A percentile compares a stretch with the other conserved stretches of the same genome.
Evolutionary conservation across 2,888 invertebrate species (phyloP).

Genomic region (Phortica magna): DNA sequence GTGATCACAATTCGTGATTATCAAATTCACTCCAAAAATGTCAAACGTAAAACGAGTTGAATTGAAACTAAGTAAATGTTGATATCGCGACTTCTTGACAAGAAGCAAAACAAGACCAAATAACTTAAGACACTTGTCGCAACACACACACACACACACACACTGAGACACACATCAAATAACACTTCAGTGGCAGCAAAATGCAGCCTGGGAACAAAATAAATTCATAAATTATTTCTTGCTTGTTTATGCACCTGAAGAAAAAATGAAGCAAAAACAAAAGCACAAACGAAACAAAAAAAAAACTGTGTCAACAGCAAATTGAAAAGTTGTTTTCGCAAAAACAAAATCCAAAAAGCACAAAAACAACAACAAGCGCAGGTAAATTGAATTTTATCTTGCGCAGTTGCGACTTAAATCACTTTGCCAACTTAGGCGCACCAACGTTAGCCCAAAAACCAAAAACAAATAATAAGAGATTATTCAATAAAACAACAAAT

Average conservation of each 20-base stretch:
- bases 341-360: conserved; percentile 39
- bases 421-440: conserved; percentile 22
- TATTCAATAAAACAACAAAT: conserved; percentile 5
- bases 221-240: conserved; percentile 26
- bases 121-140: conserved; percentile 10
- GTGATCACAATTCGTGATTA: conserved; percentile 34
- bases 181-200: no score
- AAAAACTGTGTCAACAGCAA: conserved; percentile 68
- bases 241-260: conserved; percentile 12
- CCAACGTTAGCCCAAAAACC: conserved; percentile 7
- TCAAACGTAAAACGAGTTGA: not conserved
- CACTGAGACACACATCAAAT: no score
- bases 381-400: conserved; percentile 57
- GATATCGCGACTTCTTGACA: not conserved
- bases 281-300: not conserved
- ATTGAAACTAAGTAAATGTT: not conserved
- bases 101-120: not conserved
- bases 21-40: conserved; percentile 21
- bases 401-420: conserved; percentile 1
- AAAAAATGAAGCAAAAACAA: not conserved
- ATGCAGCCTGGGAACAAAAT: conserved; percentile 19
- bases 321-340: conserved; percentile 68
- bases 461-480: not conserved
- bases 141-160: not conserved
- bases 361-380: conserved; percentile 35